These are phyloP conservation scores for Aphis craccivora DNA, from an alignment of 1,140 invertebrate genomes.

Conservation along the genomic window DNA sequence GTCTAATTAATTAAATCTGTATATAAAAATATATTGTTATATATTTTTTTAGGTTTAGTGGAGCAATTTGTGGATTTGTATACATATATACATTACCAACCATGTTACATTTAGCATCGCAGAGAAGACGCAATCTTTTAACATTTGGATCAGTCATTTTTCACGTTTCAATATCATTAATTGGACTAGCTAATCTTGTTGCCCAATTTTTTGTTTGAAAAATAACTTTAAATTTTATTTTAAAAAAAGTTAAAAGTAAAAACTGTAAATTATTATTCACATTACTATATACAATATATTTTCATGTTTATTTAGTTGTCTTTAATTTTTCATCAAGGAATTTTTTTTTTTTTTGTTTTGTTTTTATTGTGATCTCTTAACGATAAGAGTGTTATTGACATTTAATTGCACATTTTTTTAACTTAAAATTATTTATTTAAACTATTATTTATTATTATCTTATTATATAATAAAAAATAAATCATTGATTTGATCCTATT, in stretches of 20 bases:
- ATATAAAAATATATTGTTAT: not conserved
- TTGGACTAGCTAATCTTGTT: conserved; percentile 77
- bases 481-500: not conserved
- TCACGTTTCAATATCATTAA: conserved; percentile 71
- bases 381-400: conserved; percentile 3
- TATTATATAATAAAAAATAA: not conserved
- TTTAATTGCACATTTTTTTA: conserved; percentile 12
- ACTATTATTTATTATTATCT: conserved; percentile 22
- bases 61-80: conserved; percentile 84
- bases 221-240: not conserved
- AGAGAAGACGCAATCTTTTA: conserved; percentile 70
- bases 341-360: conserved; percentile 41
- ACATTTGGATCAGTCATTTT: conserved; percentile 68
- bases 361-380: conserved; percentile 45
- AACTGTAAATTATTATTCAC: not conserved
- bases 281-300: not conserved
- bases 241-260: not conserved
- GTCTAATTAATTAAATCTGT: not conserved
- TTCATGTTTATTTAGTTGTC: conserved; percentile 27
- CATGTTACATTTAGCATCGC: conserved; percentile 75
- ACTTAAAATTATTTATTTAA: conserved; percentile 5
- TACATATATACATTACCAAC: conserved; percentile 87
- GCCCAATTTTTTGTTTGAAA: conserved; percentile 78
- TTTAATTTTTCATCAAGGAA: conserved; percentile 22
- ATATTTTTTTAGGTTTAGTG: conserved; percentile 76